Evolutionary conservation across 1,140 invertebrate species (phyloP), one percentile per base, ranked within the genome.

Genomic region (Ceratina japonica): DNA sequence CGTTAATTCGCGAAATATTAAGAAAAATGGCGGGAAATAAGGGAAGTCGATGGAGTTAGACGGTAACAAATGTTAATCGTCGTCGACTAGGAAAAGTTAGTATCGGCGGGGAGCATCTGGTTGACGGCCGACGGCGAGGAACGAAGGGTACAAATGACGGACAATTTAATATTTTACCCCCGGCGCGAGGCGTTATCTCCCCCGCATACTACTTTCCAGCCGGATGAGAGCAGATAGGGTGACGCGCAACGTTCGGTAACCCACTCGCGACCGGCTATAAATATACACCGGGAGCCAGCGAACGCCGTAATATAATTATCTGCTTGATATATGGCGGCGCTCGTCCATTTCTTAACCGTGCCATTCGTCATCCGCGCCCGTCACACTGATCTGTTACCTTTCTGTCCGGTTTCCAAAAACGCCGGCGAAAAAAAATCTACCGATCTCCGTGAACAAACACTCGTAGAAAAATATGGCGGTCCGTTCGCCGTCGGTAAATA

Each of bases 241-340:
- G 81, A 71, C 75, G 79, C 31, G 10, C 37, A 63, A 31, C 56
- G 77, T 84, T 82, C 80, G 78, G 73, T 78, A 66, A n/a, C 51
- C 64, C 56, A 44, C 62, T 62, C 52, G 52, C 64, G 37, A 16
- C 18, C 31, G 73, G 75, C 88, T 89, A 90, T 89, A 90, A 88
- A 91, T 90, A 90, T 56, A 62, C 76, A 71, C 75, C 80, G 84
- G 83, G 84, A 88, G 71, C 80, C 73, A 80, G 27, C 27, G 37
- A 80, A 4, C 27, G 37, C 37, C 82, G 86, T 90, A 90, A 91
- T 89, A 90, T 90, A 90, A 91, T 91, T 90, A 91, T 90, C 89
- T 81, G 78, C 69, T 83, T 90, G 89, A 91, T 89, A 82, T 90
- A 91, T 89, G 85, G 76, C 61, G 76, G 64, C 78, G 75, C 82